Evolutionary conservation across 2,888 invertebrate genomes (phyloP), one percentile per base, ranked within the genome.

Genomic region (Gisinianus flammeolus): DNA sequence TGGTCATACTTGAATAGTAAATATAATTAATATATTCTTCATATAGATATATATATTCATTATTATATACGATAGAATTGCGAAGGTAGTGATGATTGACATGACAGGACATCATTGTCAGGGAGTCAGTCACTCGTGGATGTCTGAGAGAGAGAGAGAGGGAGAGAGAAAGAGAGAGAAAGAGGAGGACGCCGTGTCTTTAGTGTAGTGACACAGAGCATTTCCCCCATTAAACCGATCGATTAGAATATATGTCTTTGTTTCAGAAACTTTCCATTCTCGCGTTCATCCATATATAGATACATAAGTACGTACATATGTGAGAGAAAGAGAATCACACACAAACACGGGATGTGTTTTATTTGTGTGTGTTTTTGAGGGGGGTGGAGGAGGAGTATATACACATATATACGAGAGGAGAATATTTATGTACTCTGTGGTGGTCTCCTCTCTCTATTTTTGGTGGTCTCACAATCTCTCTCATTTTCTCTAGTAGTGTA

Each of bases 11-110:
- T 26, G 2, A 22, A n/a, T 54, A 54, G 16, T 26, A 62, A 62
- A 26, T 26, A 6, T 24, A 26, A 62, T 62, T 54, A 62, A 22
- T 62, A 22, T 22, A 62, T 22, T 62, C 26, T 62, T 58, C 2
- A 58, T 2, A 8, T 6, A 26, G 4, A 26, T 22, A 62, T 26
- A 26, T 62, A n/a, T 6, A 58, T 58, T 8, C 2, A 58, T 58
- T 8, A n/a, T 64, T 26, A 8, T 31, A 67, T n/a, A 67, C 67
- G 67, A 67, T 35, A 67, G 33, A 67, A 22, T 35, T 67, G 67
- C 67, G 67, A 67, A 67, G 67, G 67, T 67, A 67, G 28, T 30
- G 26, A 2, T 67, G 67, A 67, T 66, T 66, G 66, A 66, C 67
- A 67, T 22, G n/a, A 4, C 28, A n/a, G 62, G n/a, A 54, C 54